These are phyloP conservation scores for Plebejus anna DNA, from an alignment of 2,888 invertebrate species.

Conservation along the genomic window DNA sequence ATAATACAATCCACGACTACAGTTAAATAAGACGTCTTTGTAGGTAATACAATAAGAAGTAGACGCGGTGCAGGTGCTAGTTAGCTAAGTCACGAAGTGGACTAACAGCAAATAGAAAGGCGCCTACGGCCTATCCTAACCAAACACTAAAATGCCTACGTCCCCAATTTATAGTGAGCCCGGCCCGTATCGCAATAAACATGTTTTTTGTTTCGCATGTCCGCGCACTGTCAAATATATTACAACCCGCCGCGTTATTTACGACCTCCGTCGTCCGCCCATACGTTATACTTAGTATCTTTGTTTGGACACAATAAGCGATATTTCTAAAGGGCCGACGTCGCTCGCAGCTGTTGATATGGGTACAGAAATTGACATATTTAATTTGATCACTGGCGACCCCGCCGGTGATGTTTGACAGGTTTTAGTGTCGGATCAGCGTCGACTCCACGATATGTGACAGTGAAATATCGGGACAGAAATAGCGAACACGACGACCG, in stretches of 20 bases:
- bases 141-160: slow-evolving; percentile 59
- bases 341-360: slow-evolving; percentile 79
- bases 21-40: slow-evolving; percentile 7
- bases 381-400: slow-evolving; percentile 73
- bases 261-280: slow-evolving; percentile 77
- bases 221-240: slow-evolving; percentile 80
- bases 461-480: slow-evolving; percentile 44
- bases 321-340: slow-evolving; percentile 79
- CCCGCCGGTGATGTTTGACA: slow-evolving; percentile 69
- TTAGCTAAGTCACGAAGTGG: slow-evolving; percentile 41
- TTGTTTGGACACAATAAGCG: slow-evolving; percentile 81
- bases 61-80: slow-evolving; percentile 38
- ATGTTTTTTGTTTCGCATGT: slow-evolving; percentile 79
- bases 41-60: neutral
- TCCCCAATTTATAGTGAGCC: slow-evolving; percentile 65
- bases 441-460: slow-evolving; percentile 68
- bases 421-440: slow-evolving; percentile 78
- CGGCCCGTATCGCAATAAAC: slow-evolving; percentile 70
- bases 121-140: slow-evolving; percentile 48
- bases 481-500: slow-evolving; percentile 34
- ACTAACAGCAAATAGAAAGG: slow-evolving; percentile 37
- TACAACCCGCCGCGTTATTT: slow-evolving; percentile 78
- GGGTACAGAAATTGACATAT: slow-evolving; percentile 80
- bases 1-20: neutral
- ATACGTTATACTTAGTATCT: slow-evolving; percentile 81